Conservation (phyloP, 2,113 vertebrate species). For the Piaya cayana region DNA sequence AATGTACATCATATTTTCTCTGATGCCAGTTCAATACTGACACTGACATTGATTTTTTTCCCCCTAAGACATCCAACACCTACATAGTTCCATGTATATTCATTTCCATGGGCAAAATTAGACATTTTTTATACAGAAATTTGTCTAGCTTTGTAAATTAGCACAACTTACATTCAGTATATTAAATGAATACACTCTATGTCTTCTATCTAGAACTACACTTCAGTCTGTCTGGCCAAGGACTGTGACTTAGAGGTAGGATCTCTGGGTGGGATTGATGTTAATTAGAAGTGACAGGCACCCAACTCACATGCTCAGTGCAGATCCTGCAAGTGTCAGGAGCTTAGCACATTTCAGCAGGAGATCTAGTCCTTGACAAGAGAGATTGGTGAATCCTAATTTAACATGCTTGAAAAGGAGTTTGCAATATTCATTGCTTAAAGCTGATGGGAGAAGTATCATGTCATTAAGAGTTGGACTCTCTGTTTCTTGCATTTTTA, state of each 20-base stretch:
- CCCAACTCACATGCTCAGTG: neutral
- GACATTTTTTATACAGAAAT: neutral
- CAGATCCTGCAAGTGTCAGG: neutral
- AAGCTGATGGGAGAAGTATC: neutral
- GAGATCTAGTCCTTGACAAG: neutral
- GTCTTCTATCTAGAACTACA: neutral
- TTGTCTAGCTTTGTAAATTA: neutral
- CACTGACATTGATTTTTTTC: neutral
- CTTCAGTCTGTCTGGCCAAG: neutral
- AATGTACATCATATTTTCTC: neutral
- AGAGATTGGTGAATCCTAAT: neutral
- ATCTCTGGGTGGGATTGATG: neutral
- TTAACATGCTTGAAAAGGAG: neutral
- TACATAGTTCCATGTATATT: neutral
- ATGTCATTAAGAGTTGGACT: neutral
- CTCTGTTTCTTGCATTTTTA: conserved; percentile 22
- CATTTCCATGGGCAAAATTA: neutral
- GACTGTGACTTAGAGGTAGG: neutral
- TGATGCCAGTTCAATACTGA: neutral
- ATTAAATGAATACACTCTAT: neutral
- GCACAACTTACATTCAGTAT: neutral
- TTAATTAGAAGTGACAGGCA: conserved; percentile 32
- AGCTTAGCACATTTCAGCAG: neutral
- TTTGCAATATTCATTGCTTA: neutral
- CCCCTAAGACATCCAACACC: neutral